These are phyloP conservation scores for Paramisgurnus dabryanus DNA, from an alignment of 2,113 vertebrate species.

Conservation along the genomic window DNA sequence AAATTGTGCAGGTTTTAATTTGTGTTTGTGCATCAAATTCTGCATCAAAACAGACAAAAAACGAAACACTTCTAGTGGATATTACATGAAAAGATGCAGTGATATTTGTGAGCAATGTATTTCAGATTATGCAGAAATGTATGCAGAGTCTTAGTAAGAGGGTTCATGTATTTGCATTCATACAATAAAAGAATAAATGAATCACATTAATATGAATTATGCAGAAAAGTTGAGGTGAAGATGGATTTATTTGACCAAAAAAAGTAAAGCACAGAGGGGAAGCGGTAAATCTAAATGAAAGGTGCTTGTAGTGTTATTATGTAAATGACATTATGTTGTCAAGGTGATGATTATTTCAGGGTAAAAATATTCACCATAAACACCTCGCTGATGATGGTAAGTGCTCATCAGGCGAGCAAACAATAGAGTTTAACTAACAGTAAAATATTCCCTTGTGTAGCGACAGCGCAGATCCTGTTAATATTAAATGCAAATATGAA, in stretches of 20 bases:
- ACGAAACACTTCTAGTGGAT: no score
- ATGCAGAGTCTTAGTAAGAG: background rate
- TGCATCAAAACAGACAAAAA: no score
- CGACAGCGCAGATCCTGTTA: background rate
- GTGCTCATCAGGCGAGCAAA: constrained; percentile 2
- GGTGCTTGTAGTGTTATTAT: constrained; percentile 15
- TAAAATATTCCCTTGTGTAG: background rate
- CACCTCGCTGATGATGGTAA: constrained; percentile 12
- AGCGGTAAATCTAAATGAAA: background rate
- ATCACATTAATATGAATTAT: background rate
- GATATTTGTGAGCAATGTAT: no score
- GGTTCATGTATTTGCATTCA: background rate
- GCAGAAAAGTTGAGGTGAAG: background rate
- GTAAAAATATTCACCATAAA: constrained; percentile 12
- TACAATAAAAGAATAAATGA: background rate
- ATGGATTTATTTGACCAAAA: background rate
- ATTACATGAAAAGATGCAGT: no score
- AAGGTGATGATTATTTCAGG: constrained; percentile 26
- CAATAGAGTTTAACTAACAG: background rate
- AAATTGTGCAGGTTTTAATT: no score
- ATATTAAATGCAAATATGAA: background rate
- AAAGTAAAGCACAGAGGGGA: background rate
- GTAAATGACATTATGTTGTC: constrained; percentile 21
- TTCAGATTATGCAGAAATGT: no score
- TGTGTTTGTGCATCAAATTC: no score